A percentile compares a stretch with the other conserved stretches of the same genome.
Evolutionary conservation across 2,888 invertebrate species (phyloP).

Genomic region (Tryphoninae sp.): DNA sequence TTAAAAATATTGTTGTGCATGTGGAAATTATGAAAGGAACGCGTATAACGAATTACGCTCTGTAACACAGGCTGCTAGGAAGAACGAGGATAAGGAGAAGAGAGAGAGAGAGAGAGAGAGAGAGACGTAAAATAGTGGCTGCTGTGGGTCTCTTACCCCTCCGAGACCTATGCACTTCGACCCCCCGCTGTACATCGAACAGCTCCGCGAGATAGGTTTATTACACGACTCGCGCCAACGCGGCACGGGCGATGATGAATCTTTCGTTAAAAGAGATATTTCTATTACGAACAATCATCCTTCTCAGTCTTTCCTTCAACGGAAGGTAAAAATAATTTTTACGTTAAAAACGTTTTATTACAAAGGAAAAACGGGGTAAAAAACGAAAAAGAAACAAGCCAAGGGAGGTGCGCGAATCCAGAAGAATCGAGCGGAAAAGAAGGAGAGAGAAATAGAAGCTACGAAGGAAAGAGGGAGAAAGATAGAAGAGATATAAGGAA

Average conservation of each 20-base stretch:
- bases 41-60: conserved; percentile 8
- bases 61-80: conserved; percentile 12
- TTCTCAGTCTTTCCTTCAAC: no score
- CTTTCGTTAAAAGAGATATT: conserved; percentile 15
- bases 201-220: conserved; percentile 47
- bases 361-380: no score
- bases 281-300: conserved; percentile 24
- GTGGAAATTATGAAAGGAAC: neutral
- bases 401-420: conserved; percentile 19
- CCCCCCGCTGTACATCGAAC: conserved; percentile 42
- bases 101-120: conserved; percentile 11
- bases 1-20: no score
- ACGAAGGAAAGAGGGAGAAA: conserved; percentile 10
- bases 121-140: conserved; percentile 1
- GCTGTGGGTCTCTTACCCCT: conserved; percentile 33
- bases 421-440: neutral
- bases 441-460: conserved; percentile 1
- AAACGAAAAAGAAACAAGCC: no score
- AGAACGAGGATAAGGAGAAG: neutral
- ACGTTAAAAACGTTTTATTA: no score
- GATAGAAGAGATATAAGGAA: conserved; percentile 58
- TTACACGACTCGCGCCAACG: conserved; percentile 45
- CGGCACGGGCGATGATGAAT: conserved; percentile 36
- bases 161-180: conserved; percentile 57
- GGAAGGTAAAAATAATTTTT: no score